phyloP scores from a whole-genome alignment of 2,113 vertebrate species.

The Regulus satrapa region DNA sequence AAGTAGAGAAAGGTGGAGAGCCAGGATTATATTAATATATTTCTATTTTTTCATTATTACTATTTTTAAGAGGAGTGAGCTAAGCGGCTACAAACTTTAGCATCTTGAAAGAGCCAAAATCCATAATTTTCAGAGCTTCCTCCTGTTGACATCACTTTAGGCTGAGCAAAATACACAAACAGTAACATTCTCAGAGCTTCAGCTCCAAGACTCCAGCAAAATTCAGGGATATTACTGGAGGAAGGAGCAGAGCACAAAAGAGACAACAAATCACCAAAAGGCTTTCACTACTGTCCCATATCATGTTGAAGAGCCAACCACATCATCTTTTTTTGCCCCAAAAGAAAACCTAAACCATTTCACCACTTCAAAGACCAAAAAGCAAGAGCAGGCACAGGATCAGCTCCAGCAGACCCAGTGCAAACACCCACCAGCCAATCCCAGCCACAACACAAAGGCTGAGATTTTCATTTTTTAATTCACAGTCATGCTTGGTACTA shows the following conservation, averaged over 20 bases:
- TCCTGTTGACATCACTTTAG: not conserved
- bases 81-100: not conserved
- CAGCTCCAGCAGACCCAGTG: not conserved
- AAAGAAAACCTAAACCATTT: not conserved
- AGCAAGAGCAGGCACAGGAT: not conserved
- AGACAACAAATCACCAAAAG: not conserved
- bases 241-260: not conserved
- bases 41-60: not conserved
- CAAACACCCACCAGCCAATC: not conserved
- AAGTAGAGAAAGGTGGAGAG: not conserved
- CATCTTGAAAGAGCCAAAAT: not conserved
- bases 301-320: accelerated
- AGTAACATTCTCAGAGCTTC: not conserved
- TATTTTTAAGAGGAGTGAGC: not conserved
- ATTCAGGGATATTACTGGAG: not conserved
- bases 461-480: not conserved
- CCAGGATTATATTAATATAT: too few relatives aligned
- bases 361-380: not conserved
- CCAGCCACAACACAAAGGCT: not conserved
- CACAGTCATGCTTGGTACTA: not conserved
- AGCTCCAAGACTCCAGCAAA: not conserved
- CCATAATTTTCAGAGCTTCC: not conserved
- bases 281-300: not conserved
- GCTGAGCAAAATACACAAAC: not conserved
- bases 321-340: not conserved